Conservation (phyloP, 2,888 invertebrate genomes). For the Tipula lateralis region DNA sequence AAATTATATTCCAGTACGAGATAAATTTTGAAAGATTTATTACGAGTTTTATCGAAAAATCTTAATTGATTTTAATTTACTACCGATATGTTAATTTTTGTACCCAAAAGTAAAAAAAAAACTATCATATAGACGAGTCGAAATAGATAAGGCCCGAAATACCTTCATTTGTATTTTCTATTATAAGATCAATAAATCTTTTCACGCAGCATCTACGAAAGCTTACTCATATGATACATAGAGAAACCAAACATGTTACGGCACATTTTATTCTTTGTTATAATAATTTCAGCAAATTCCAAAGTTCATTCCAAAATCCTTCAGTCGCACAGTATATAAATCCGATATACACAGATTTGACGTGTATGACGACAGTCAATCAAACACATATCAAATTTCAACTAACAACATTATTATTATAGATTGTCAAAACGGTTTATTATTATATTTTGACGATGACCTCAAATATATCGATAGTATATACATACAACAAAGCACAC, state of each 20-base stretch:
- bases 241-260: not conserved
- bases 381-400: not conserved
- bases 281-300: not conserved
- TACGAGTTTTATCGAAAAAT: not conserved
- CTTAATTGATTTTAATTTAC: slow-evolving; percentile 19
- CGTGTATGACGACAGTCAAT: not conserved
- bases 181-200: not conserved
- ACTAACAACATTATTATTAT: not conserved
- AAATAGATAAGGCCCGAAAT: not conserved
- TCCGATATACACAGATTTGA: not conserved
- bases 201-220: not conserved
- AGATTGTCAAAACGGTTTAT: not conserved
- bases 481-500: not conserved
- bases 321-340: not conserved
- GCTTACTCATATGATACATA: not conserved
- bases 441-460: not conserved
- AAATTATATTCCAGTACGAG: not conserved
- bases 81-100: not conserved
- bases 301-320: not conserved
- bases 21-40: not conserved
- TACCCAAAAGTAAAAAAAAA: too few species aligned
- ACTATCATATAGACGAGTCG: too few species aligned
- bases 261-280: not conserved
- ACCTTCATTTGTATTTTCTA: not conserved
- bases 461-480: not conserved